A percentile compares a stretch with the other conserved stretches of the same genome.
These are phyloP conservation scores for Coranthus polyacanthus DNA, from an alignment of 2,797 vertebrate species.

Conservation along the genomic window DNA sequence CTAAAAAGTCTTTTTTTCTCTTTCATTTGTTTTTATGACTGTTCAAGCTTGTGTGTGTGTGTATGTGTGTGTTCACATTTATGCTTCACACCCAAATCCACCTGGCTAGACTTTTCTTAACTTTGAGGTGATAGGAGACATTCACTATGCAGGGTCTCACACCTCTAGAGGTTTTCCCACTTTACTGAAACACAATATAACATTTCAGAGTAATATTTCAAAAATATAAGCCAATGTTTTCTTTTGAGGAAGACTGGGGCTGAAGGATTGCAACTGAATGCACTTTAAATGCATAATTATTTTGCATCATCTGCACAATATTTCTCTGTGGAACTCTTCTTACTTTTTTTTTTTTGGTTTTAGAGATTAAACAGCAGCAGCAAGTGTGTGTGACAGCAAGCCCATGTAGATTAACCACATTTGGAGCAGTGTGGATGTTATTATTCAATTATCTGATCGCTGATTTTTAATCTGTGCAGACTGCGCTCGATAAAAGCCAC, in stretches of 20 bases:
- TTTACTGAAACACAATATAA: constrained; percentile 62
- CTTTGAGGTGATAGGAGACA: constrained; percentile 62
- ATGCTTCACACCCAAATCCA: constrained; percentile 70
- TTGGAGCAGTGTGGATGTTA: constrained; percentile 21
- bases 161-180: constrained; percentile 68
- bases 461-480: constrained; percentile 58
- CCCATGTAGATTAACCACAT: constrained; percentile 30
- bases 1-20: constrained; percentile 52
- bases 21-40: constrained; percentile 44
- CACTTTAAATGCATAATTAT: background rate
- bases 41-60: constrained; percentile 19
- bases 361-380: constrained; percentile 19
- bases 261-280: background rate
- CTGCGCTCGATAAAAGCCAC: constrained; percentile 58
- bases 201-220: constrained; percentile 74
- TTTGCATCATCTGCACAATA: background rate
- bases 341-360: constrained; percentile 2
- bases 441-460: constrained; percentile 66
- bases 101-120: constrained; percentile 67
- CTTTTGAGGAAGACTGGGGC: constrained; percentile 17
- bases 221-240: constrained; percentile 51
- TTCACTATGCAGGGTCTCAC: constrained; percentile 52
- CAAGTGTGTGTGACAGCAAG: constrained; percentile 28
- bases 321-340: background rate
- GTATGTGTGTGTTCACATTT: constrained; percentile 24